phyloP scores from a whole-genome alignment of 1,140 invertebrate species.

The Anastrepha obliqua region DNA sequence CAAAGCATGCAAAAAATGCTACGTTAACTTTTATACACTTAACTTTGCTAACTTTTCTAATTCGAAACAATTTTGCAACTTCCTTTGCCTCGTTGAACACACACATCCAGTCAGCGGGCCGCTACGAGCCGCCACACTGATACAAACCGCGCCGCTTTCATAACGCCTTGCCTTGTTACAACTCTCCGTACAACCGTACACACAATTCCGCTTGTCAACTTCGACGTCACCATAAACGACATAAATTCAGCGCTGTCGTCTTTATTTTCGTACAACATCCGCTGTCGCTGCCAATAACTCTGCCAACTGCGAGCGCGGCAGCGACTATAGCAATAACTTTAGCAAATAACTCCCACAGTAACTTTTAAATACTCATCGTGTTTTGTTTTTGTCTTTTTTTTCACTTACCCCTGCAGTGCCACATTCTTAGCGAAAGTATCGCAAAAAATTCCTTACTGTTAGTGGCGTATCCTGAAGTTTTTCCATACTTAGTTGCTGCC shows the following conservation, averaged over 20 bases:
- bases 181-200: background rate
- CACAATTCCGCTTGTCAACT: background rate
- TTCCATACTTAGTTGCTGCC: conserved; percentile 8
- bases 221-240: conserved; percentile 47
- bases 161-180: background rate
- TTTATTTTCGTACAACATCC: conserved; percentile 46
- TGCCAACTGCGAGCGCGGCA: background rate
- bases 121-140: background rate
- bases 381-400: too few species aligned
- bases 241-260: conserved; percentile 41
- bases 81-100: background rate
- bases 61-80: conserved; percentile 46
- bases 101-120: background rate
- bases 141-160: background rate
- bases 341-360: conserved; percentile 21
- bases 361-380: conserved; percentile 9
- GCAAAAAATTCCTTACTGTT: conserved; percentile 21
- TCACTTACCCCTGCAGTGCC: too few species aligned
- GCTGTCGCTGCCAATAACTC: too few species aligned
- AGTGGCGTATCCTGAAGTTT: background rate
- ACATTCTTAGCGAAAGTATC: background rate
- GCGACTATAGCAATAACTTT: background rate
- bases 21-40: conserved; percentile 27
- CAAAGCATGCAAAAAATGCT: background rate
- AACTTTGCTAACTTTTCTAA: conserved; percentile 49